These are phyloP conservation scores for Larimichthys crocea DNA, from an alignment of 2,113 vertebrate genomes.

Conservation along the genomic window DNA sequence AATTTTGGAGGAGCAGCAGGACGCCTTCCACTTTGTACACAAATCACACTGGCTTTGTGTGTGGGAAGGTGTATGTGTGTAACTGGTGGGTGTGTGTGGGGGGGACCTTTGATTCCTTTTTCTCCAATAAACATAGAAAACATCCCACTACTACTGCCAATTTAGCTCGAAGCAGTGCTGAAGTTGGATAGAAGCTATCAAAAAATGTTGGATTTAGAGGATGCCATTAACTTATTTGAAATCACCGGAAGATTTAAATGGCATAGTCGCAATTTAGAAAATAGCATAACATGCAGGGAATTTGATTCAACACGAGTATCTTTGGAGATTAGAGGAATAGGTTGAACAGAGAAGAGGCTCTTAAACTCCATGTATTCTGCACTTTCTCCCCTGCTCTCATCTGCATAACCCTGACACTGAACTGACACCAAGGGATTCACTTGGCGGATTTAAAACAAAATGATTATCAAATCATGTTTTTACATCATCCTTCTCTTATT, in stretches of 20 bases:
- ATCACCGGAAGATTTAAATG: background rate
- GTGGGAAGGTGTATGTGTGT: conserved; percentile 22
- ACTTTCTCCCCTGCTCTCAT: conserved; percentile 10
- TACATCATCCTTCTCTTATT: conserved; percentile 18
- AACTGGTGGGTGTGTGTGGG: background rate
- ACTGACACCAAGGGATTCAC: conserved; percentile 12
- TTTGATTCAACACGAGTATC: conserved; percentile 10
- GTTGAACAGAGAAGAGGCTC: background rate
- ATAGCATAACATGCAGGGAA: background rate
- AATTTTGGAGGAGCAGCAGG: conserved; percentile 64
- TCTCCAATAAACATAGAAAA: conserved; percentile 9
- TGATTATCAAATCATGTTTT: conserved; percentile 19
- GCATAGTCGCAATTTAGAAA: background rate
- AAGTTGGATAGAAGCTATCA: too few relatives aligned
- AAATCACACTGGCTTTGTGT: conserved; percentile 54
- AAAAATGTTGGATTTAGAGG: background rate
- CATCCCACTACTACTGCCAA: background rate
- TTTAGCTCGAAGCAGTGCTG: background rate
- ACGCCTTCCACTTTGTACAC: conserved; percentile 52
- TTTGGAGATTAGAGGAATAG: conserved; percentile 18
- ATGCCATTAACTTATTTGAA: background rate
- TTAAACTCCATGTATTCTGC: conserved; percentile 18
- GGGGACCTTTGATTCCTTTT: background rate
- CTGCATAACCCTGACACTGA: conserved; percentile 17
- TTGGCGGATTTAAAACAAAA: conserved; percentile 34